These are phyloP conservation scores for Cichlasoma orientale DNA, from an alignment of 2,797 vertebrate genomes.

Conservation along the genomic window DNA sequence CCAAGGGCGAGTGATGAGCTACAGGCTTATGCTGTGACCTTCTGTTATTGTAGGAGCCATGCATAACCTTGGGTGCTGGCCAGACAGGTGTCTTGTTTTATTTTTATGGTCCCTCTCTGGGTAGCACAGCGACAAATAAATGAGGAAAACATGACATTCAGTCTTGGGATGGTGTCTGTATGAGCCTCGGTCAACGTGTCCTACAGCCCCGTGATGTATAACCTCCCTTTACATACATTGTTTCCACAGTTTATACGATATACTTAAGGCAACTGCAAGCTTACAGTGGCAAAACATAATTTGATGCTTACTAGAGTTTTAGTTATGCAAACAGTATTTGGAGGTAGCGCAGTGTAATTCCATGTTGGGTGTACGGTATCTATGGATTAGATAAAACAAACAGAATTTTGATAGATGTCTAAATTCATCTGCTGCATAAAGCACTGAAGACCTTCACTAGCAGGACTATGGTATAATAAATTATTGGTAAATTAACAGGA, in stretches of 20 bases:
- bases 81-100: conserved; percentile 2
- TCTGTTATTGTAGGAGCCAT: conserved; percentile 25
- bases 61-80: conserved; percentile 21
- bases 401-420: background rate
- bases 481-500: too few species aligned
- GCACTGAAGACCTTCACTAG: background rate
- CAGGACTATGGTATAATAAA: background rate
- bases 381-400: background rate
- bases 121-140: background rate
- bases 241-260: background rate
- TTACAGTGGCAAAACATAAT: background rate
- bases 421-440: background rate
- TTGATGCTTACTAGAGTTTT: conserved; percentile 6
- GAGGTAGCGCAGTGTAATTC: background rate
- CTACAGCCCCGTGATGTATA: conserved; percentile 1
- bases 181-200: background rate
- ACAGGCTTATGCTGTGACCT: conserved; percentile 20
- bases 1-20: conserved; percentile 31
- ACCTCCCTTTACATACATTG: background rate
- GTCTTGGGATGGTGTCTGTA: background rate
- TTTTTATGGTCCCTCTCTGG: conserved; percentile 1
- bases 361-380: too few species aligned
- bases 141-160: conserved; percentile 20
- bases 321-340: conserved; percentile 3
- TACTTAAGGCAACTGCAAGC: background rate